Conservation (phyloP, 2,113 vertebrate genomes). For the Thunnus maccoyii region DNA sequence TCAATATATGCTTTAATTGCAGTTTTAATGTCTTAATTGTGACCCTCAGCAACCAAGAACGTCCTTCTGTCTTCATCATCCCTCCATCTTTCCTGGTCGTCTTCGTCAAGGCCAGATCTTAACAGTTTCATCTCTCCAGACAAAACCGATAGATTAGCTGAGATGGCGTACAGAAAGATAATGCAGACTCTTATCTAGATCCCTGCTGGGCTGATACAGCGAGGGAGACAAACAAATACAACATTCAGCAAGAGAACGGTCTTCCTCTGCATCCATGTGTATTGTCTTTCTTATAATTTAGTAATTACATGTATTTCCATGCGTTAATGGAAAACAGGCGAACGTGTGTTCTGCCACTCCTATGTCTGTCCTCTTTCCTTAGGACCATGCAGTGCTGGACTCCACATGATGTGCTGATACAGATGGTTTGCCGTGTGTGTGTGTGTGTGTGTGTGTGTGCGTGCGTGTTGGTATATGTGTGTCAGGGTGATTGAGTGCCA, state of each 20-base stretch:
- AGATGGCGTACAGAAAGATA: conserved; percentile 44
- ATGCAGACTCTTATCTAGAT: conserved; percentile 35
- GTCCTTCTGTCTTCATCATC: neutral
- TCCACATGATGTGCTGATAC: conserved; percentile 35
- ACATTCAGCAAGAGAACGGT: neutral
- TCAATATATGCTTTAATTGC: too few species aligned
- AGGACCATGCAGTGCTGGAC: neutral
- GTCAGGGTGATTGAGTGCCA: neutral
- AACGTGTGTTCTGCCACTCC: neutral
- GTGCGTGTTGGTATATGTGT: conserved; percentile 3
- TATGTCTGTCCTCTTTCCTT: neutral
- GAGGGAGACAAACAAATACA: neutral
- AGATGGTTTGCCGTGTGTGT: neutral
- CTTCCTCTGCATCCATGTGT: neutral
- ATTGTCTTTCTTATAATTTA: neutral
- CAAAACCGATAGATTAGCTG: conserved; percentile 52
- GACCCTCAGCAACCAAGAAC: neutral
- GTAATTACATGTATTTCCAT: neutral
- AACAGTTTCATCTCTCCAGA: conserved; percentile 35
- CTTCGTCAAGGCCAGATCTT: conserved; percentile 32
- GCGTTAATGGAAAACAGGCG: neutral
- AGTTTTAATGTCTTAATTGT: neutral
- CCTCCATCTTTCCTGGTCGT: neutral
- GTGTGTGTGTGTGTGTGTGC: conserved; percentile 10
- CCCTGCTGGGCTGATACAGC: conserved; percentile 13